Base-by-base conservation (phyloP, 64 coral and sea anemone genomes). In the Anthopleura sola region DNA sequence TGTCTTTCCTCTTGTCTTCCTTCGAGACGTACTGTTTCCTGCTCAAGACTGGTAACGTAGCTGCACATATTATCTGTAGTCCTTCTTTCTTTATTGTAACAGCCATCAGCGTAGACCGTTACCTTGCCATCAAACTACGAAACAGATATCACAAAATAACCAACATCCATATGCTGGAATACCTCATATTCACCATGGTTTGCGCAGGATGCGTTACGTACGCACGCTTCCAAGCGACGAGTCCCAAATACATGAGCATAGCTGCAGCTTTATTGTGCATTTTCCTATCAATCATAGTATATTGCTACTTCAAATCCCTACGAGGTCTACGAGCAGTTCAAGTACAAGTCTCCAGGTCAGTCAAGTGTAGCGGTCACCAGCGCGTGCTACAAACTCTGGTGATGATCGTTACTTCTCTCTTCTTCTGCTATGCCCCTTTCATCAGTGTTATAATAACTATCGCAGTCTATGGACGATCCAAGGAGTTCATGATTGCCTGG, bases 91-190 rank as follows among this genome's bases (percentile, higher is more conserved):
- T 83, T 47, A 83, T 81, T n/a, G 81, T 89, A 36, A 83, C 55
- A 39, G 87, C 79, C 32, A 89, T 83, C 58, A 89, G 87, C 46
- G 48, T 89, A 11, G 87, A 89, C 44, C 80, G 87, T 46, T 54
- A 83, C 46, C 57, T 89, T 4, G 87, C 87, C 23, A 75, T 89
- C 1, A 23, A 24, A 48, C 47, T 83, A 19, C 37, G 38, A 46
- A 49, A 37, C 15, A 34, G 55, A 46, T 15, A 47, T 26, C 26
- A 23, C 49, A 2, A 36, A 66, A 5, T 47, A 44, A 3, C 55
- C 7, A 26, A 49, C 39, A 13, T 32, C 23, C 18, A 69, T 49
- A 55, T 49, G 14, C 20, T 83, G 20, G 37, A 44, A 14, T 49
- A 55, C 14, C 37, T 81, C 26, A 36, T 13, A 14, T 77, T 77